Percentiles rank a stretch among this genome's conserved stretches.
Evolutionary conservation across 2,113 vertebrate genomes (phyloP).

Genomic region (Tangachromis dhanisi): DNA sequence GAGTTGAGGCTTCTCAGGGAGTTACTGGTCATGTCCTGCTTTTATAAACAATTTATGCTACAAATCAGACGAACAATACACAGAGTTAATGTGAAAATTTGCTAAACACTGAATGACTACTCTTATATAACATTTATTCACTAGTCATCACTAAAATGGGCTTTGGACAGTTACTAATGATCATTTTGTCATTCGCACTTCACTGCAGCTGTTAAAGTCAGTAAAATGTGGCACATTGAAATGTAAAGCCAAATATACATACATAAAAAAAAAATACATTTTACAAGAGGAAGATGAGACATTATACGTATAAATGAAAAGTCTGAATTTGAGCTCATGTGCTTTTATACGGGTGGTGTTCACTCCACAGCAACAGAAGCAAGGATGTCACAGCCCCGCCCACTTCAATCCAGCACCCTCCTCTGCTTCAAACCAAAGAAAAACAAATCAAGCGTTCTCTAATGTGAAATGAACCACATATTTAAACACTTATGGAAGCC

Average conservation of each 20-base stretch:
- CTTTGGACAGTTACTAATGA: background rate
- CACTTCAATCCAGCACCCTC: background rate
- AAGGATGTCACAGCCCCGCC: background rate
- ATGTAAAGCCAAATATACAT: background rate
- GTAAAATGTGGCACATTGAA: background rate
- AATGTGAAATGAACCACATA: background rate
- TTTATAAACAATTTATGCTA: background rate
- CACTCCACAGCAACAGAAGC: background rate
- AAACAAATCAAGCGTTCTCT: background rate
- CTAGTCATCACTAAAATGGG: background rate
- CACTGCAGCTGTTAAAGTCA: background rate
- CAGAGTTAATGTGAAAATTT: background rate
- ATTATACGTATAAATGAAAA: background rate
- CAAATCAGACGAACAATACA: background rate
- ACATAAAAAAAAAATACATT: background rate
- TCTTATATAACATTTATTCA: background rate
- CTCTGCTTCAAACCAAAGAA: background rate
- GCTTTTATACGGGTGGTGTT: background rate
- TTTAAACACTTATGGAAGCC: background rate
- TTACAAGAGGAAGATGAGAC: background rate
- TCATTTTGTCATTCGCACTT: background rate
- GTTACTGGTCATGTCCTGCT: background rate
- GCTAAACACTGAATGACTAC: background rate
- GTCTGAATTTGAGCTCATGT: background rate
- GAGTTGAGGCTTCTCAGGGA: background rate